Evolutionary conservation across 1,140 invertebrate genomes (phyloP).

Genomic region (Trissolcus basalis): DNA sequence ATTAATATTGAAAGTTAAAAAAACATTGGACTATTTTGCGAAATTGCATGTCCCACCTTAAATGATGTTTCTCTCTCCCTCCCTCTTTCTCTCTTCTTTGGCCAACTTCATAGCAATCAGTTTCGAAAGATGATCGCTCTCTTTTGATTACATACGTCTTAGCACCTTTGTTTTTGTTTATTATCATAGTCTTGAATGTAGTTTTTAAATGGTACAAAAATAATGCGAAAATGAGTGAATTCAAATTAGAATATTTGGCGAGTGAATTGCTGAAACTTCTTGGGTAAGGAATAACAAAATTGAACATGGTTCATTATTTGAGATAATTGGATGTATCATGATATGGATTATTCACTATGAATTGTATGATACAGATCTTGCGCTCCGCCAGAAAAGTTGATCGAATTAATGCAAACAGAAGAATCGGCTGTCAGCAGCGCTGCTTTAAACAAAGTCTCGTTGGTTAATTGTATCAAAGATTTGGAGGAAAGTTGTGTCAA

Average conservation of each 20-base stretch:
- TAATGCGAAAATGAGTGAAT: constrained; percentile 75
- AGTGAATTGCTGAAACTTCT: constrained; percentile 73
- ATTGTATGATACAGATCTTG: constrained; percentile 69
- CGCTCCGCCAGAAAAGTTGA: constrained; percentile 73
- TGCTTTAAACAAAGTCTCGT: constrained; percentile 63
- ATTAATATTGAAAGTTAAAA: no score
- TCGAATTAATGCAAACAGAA: constrained; percentile 76
- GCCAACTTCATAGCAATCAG: neutral
- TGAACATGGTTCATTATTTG: neutral
- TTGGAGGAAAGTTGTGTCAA: constrained; percentile 71
- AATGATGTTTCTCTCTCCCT: no score
- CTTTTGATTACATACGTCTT: no score
- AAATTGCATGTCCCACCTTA: no score
- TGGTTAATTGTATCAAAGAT: constrained; percentile 71
- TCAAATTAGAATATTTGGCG: constrained; percentile 76
- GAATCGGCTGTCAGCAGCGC: constrained; percentile 52
- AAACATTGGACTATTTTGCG: no score
- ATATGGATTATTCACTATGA: neutral
- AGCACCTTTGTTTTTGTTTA: neutral
- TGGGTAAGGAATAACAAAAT: constrained; percentile 65
- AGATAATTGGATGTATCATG: no score
- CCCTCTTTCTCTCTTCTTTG: no score
- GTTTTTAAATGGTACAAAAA: neutral
- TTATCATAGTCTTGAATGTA: neutral
- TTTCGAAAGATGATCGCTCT: no score